phyloP scores from a whole-genome alignment of 2,113 vertebrate genomes.

The Triplophysa siluroides region DNA sequence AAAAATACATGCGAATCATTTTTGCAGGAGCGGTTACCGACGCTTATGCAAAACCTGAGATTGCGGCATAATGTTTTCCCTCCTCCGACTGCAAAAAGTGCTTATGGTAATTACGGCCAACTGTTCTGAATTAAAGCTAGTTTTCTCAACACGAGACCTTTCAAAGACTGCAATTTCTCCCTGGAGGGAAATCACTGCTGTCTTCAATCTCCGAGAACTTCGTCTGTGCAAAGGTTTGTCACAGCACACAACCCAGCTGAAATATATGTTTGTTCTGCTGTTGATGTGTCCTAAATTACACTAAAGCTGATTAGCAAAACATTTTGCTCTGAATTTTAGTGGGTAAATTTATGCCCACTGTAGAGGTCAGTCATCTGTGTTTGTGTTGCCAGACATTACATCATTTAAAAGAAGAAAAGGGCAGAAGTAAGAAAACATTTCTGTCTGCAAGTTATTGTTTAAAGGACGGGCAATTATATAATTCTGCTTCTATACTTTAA shows the following conservation, averaged over 20 bases:
- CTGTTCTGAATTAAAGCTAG: slow-evolving; percentile 51
- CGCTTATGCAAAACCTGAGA: slow-evolving; percentile 20
- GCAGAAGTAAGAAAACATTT: no score
- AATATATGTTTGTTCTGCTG: not conserved
- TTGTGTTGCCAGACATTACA: not conserved
- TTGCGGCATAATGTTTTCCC: slow-evolving; percentile 35
- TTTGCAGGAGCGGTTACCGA: slow-evolving; percentile 7
- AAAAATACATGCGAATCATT: slow-evolving; percentile 20
- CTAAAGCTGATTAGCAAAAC: not conserved
- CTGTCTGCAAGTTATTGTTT: no score
- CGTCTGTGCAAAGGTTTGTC: slow-evolving; percentile 7
- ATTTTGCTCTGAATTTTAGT: not conserved
- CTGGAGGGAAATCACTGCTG: slow-evolving; percentile 29
- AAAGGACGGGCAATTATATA: no score
- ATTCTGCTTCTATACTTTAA: no score
- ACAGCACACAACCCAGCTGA: not conserved
- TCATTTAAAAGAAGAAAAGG: no score
- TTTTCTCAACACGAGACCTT: slow-evolving; percentile 53
- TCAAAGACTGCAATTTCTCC: slow-evolving; percentile 41
- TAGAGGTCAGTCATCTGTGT: not conserved
- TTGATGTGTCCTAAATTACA: not conserved
- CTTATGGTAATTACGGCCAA: slow-evolving; percentile 46
- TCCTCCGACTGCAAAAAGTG: slow-evolving; percentile 33
- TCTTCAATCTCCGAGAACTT: slow-evolving; percentile 6
- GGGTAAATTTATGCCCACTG: not conserved